Evolutionary conservation across 2,797 vertebrate genomes (phyloP).

Genomic region (Muraenolepis orangiensis): DNA sequence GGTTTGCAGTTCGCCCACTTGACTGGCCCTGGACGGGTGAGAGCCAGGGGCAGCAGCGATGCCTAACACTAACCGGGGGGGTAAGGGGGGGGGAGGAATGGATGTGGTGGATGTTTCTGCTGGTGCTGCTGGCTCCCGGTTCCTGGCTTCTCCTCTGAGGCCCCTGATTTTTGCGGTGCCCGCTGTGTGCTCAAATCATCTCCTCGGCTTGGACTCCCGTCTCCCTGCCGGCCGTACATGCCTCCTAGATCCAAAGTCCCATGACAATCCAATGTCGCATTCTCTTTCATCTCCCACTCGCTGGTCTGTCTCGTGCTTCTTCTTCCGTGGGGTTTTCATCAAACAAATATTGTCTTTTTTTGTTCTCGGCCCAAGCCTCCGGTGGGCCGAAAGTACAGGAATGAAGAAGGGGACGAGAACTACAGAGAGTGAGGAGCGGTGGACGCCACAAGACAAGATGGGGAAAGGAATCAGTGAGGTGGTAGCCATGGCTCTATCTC

Average conservation of each 20-base stretch:
- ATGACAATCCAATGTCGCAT: slow-evolving; percentile 38
- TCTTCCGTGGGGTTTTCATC: slow-evolving; percentile 40
- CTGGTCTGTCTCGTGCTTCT: slow-evolving; percentile 32
- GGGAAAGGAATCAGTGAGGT: too few species aligned
- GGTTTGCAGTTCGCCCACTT: not conserved
- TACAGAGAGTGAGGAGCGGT: not conserved
- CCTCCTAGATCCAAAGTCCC: slow-evolving; percentile 32
- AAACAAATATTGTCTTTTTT: slow-evolving; percentile 14
- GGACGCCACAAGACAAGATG: not conserved
- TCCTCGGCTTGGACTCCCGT: slow-evolving; percentile 41
- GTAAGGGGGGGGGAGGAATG: slow-evolving; percentile 37
- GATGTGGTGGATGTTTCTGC: slow-evolving; percentile 30
- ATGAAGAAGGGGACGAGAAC: slow-evolving; percentile 17
- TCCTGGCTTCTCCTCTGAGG: slow-evolving; percentile 53
- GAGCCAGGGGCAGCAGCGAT: slow-evolving; percentile 25
- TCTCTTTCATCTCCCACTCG: slow-evolving; percentile 52
- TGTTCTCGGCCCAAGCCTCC: slow-evolving; percentile 23
- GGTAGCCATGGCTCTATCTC: not conserved
- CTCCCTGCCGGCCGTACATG: slow-evolving; percentile 50
- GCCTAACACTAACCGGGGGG: slow-evolving; percentile 11
- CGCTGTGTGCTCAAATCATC: slow-evolving; percentile 23
- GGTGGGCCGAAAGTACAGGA: not conserved
- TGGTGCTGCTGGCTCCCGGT: slow-evolving; percentile 18
- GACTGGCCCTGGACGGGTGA: slow-evolving; percentile 12
- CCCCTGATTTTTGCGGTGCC: slow-evolving; percentile 14